Base-by-base conservation (phyloP, 2,888 invertebrate species). In the Ditula angustiorana region DNA sequence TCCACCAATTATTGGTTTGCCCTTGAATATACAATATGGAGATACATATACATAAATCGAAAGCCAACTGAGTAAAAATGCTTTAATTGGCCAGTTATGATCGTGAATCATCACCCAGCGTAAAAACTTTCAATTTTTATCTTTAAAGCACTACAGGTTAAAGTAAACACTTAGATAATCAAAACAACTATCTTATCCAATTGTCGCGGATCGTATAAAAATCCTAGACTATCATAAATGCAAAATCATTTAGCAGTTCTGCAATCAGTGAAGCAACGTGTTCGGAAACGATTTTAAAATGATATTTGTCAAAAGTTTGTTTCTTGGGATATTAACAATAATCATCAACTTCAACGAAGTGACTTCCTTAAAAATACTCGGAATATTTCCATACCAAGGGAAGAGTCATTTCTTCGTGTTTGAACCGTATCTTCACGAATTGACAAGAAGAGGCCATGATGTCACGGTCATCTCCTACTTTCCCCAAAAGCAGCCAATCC, bases 401-500 rank as follows among this genome's bases (percentile, higher is more conserved):
- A 95, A 94, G 72, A 96, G 96, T 66, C 96, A 96, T 75, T 96
- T 95, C 68, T 92, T 94, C 55, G 94, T 95, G 1, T 95, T 95
- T 73, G 85, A 93, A 67, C 93, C 94, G 0, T 86, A 95, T 33
- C 74, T 96, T 8, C 87, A 86, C 11, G 94, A 93, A 69, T 78
- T 96, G 53, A 94, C 94, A 0, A 81, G 78, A 30, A 92, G 93
- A 52, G 96, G 95, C 0, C 95, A 96, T 75, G 92, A 95, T 58
- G 75, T 96, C 0, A 95, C 95, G 0, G 94, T 96, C 0, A 87
- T 96, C 33, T 95, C 95, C 0, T 93, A 94, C 75, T 96, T 95
- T 67, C 94, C 95, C 0, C 81, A 85, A 69, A 79, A 90, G 13
- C 75, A 84, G 44, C 82, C 89, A 0, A 35, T 75, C 21, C 61